Base-by-base conservation (phyloP, 2,888 invertebrate species). In the Xylota segnis region DNA sequence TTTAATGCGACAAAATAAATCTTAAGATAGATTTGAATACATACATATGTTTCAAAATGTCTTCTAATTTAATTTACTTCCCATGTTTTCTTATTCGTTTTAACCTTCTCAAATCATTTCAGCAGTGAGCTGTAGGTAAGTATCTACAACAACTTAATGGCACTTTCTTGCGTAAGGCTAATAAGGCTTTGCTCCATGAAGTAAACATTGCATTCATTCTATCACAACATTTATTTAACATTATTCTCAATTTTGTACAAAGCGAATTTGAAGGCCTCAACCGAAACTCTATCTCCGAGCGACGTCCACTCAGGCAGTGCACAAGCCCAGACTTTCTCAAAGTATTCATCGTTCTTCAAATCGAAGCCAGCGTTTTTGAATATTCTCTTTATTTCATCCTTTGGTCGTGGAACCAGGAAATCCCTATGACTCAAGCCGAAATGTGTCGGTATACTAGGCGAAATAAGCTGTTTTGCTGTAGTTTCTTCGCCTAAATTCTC, bases 341-440 rank as follows among this genome's bases (percentile, higher is more conserved):
- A 86, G 12, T 37, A 12, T 7, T 65, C 58, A 2, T 82, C 75
- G 6, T 78, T 40, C 10, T 18, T 56, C 0, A 81, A 47, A 27
- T 76, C 56, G 14, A 6, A 54, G 4, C 76, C 86, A 3, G 76
- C 47, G 1, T 76, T 81, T 5, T 23, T 87, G 50, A 91, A 91
- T 7, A 91, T 88, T 5, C 68, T 71, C 12, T 74, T 71, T 16
- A 91, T 77, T 56, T 90, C 89, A 1, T 87, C 87, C 16, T 89
- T 90, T 3, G 89, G 34, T 0, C 91, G 90, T 2, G 88, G 66
- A 4, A 75, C 3, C 3, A 88, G 47, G 47, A 90, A 91, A 47
- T 91, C 91, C n/a, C 87, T 89, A 1, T 87, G 87, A 2, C 72
- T 72, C 9, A 91, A 76, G 4, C 90, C 91, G 43, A 87, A 88